Base-by-base conservation (phyloP, 1,140 invertebrate genomes). In the Nebria ingens region DNA sequence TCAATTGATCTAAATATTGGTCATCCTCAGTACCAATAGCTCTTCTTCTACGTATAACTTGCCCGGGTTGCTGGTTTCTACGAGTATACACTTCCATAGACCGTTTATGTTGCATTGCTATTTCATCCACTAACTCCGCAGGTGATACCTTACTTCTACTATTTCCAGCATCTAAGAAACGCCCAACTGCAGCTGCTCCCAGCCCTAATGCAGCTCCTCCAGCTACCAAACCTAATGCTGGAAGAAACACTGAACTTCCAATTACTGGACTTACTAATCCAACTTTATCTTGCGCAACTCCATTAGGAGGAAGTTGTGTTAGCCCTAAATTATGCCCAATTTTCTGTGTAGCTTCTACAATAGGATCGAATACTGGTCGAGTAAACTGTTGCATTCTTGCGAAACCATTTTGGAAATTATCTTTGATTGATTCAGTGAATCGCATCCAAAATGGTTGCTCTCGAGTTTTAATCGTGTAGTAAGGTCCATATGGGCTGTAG, bases 141-240 rank as follows among this genome's bases (percentile, higher is more conserved):
- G 73, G 64, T 23, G 75, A 68, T 21, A 72, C 65, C 34, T 65
- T 73, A 58, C 78, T 71, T 22, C 79, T 78, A 63, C 84, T 73
- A 12, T 84, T 68, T 58, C 81, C 79, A 0, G 82, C 80, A 55
- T 85, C 85, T 2, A 87, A 65, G 59, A 84, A 81, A 55, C 83
- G 75, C 6, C 86, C 86, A 23, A 89, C 80, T 1, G 86, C 86
- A 0, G 87, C 83, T 0, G 86, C 86, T 19, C 86, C 86, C 1
- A 89, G 75, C 1, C 86, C 86, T 2, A 89, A 71, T 6, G 87
- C 86, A 12, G 87, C 85, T 2, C 86, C 87, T 1, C 86, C 85
- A 17, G 86, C 86, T 56, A 89, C 82, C 0, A 87, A 70, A 9
- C 85, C 85, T 15, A 87, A 67, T 2, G 85, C 84, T 19, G 85